Conservation (phyloP, 2,113 vertebrate genomes). For the Oostethus manadensis region DNA sequence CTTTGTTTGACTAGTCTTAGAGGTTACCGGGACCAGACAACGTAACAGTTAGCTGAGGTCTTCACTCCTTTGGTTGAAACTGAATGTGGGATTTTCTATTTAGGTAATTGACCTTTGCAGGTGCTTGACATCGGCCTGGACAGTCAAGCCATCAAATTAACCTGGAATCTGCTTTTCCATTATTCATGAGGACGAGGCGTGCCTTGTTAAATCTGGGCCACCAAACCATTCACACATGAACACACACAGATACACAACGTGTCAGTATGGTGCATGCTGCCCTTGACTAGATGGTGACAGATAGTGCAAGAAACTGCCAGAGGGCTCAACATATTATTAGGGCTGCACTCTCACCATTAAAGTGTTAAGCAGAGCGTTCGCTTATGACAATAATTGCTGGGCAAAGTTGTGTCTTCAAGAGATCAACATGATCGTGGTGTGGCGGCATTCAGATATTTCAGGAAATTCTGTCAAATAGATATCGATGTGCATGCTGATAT, state of each 20-base stretch:
- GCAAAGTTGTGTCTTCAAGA: slow-evolving; percentile 31
- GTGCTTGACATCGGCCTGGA: slow-evolving; percentile 68
- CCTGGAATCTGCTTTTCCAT: slow-evolving; percentile 66
- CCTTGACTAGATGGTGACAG: slow-evolving; percentile 53
- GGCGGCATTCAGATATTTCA: slow-evolving; percentile 16
- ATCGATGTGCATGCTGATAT: slow-evolving; percentile 17
- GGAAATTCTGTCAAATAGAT: slow-evolving; percentile 35
- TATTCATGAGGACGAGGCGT: slow-evolving; percentile 74
- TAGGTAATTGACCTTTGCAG: slow-evolving; percentile 56
- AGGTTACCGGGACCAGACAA: too few species aligned
- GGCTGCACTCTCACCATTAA: slow-evolving; percentile 12
- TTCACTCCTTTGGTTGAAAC: too few species aligned
- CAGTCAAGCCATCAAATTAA: slow-evolving; percentile 66
- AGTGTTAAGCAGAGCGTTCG: slow-evolving; percentile 25
- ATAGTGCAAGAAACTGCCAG: slow-evolving; percentile 15
- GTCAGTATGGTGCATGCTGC: slow-evolving; percentile 36
- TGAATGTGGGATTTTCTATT: too few species aligned
- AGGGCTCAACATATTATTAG: slow-evolving; percentile 25
- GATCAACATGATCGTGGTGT: slow-evolving; percentile 20
- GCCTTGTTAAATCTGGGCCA: slow-evolving; percentile 67
- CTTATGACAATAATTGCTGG: slow-evolving; percentile 56
- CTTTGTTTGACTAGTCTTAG: too few species aligned
- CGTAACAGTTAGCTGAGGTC: too few species aligned
- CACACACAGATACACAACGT: slow-evolving; percentile 12
- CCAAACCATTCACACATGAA: slow-evolving; percentile 28